Conservation (phyloP, 1,140 invertebrate species). For the Aphelenchoides fujianensis region DNA sequence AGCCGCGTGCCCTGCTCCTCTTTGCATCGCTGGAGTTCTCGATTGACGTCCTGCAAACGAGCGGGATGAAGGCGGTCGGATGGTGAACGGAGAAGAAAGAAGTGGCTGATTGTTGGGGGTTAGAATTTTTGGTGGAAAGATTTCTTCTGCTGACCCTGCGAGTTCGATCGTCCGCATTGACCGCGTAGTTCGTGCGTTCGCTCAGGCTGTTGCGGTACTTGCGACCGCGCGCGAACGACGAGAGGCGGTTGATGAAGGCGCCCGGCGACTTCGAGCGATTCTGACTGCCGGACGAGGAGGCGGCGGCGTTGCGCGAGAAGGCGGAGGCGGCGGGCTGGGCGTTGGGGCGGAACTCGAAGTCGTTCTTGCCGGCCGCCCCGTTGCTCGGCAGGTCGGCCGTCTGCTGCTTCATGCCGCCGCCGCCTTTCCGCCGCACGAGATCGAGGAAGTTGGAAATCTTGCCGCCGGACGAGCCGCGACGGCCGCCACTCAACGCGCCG, state of each 20-base stretch:
- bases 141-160: constrained; percentile 36
- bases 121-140: not conserved
- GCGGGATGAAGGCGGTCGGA: not conserved
- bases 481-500: not conserved
- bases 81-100: not conserved
- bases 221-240: constrained; percentile 56
- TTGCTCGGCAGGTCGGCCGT: constrained; percentile 22
- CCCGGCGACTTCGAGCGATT: constrained; percentile 55
- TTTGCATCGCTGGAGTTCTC: constrained; percentile 84
- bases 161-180: constrained; percentile 37
- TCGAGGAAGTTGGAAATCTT: not conserved
- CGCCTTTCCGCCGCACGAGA: not conserved
- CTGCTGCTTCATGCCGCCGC: constrained; percentile 11
- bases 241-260: constrained; percentile 55
- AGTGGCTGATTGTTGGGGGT: not conserved
- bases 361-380: constrained; percentile 14
- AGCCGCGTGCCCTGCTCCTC: constrained; percentile 83
- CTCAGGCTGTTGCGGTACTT: constrained; percentile 55
- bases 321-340: not conserved
- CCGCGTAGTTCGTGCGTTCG: constrained; percentile 43
- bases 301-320: constrained; percentile 1
- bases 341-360: constrained; percentile 46
- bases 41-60: constrained; percentile 75
- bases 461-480: not conserved
- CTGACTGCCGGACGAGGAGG: constrained; percentile 7